Evolutionary conservation across 2,888 invertebrate genomes (phyloP).

Genomic region (Orchesella flavescens): DNA sequence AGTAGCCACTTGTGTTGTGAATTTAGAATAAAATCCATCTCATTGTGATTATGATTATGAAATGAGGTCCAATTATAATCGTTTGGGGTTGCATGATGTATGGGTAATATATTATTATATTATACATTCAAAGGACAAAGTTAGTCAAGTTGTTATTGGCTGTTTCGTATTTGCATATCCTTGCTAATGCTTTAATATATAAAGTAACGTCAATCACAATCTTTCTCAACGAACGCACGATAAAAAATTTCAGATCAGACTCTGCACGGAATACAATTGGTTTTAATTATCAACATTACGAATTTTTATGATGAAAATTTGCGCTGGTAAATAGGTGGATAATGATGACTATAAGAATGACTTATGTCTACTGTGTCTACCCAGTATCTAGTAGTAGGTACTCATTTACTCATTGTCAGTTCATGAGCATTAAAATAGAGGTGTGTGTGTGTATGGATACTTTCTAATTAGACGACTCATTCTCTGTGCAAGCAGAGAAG

Average conservation of each 20-base stretch:
- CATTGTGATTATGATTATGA: constrained; percentile 21
- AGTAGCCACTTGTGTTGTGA: constrained; percentile 17
- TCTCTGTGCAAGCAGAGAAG: background rate
- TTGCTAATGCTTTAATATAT: no score
- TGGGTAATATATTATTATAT: no score
- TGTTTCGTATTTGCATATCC: no score
- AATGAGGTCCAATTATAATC: constrained; percentile 2
- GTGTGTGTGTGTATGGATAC: background rate
- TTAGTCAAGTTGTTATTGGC: no score
- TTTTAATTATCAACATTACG: constrained; percentile 39
- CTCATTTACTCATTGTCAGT: background rate
- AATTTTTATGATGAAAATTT: constrained; percentile 32
- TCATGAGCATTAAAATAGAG: background rate
- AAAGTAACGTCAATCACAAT: no score
- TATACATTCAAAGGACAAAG: no score
- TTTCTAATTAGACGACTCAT: constrained; percentile 30
- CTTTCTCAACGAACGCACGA: background rate
- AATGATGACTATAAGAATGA: constrained; percentile 5
- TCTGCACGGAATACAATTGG: constrained; percentile 33
- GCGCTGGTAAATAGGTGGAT: constrained; percentile 12
- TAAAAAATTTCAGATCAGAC: background rate
- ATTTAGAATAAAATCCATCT: background rate
- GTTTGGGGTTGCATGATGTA: constrained; percentile 19
- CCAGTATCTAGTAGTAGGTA: no score
- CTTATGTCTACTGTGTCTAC: no score